Evolutionary conservation across 2,797 vertebrate species (phyloP).

Genomic region (Rachycentron canadum): DNA sequence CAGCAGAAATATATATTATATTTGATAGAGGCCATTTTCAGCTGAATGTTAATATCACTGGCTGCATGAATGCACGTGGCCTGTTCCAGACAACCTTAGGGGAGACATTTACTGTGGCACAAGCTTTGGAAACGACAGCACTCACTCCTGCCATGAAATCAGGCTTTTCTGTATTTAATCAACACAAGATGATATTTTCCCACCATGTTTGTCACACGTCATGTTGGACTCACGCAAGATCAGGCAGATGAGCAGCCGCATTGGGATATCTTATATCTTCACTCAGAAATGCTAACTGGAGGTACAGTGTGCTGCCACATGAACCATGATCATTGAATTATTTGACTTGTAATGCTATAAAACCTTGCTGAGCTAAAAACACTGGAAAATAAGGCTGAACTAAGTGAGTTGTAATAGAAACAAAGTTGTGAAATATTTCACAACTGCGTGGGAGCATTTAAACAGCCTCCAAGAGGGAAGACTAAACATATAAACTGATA

Average conservation of each 20-base stretch:
- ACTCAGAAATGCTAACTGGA: conserved; percentile 44
- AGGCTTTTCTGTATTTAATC: conserved; percentile 28
- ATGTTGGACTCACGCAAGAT: conserved; percentile 21
- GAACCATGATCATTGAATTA: conserved; percentile 38
- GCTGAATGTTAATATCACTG: not conserved
- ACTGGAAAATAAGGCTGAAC: conserved; percentile 50
- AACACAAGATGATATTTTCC: conserved; percentile 39
- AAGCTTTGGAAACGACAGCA: conserved; percentile 13
- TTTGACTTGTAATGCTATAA: conserved; percentile 49
- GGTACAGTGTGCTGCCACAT: conserved; percentile 9
- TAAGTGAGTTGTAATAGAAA: conserved; percentile 45
- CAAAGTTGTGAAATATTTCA: conserved; percentile 62
- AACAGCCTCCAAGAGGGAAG: no score
- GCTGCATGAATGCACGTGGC: conserved; percentile 13
- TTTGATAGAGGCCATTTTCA: not conserved
- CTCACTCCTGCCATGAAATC: conserved; percentile 34
- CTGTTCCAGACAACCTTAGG: conserved; percentile 35
- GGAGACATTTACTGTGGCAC: conserved; percentile 11
- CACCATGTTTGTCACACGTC: conserved; percentile 28
- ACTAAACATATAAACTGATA: no score
- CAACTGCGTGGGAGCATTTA: conserved; percentile 60
- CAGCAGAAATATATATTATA: not conserved
- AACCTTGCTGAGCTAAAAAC: conserved; percentile 39
- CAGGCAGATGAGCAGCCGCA: conserved; percentile 36
- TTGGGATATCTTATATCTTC: conserved; percentile 29